phyloP scores from a whole-genome alignment of 2,888 invertebrate genomes.

The Arctia plantaginis region DNA sequence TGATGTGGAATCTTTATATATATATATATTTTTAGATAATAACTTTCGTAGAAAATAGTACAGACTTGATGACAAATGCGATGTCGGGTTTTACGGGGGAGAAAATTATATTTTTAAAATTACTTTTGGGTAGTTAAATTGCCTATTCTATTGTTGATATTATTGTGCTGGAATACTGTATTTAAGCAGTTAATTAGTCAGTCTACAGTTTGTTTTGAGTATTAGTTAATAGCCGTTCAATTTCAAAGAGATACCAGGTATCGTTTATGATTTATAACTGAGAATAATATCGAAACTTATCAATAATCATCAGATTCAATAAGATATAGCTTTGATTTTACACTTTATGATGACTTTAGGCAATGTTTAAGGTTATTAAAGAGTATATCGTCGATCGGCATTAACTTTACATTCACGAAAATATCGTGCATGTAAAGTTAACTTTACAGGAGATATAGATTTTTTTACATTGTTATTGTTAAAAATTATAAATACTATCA shows the following conservation, averaged over 20 bases:
- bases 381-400: not conserved
- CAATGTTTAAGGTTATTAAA: not conserved
- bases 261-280: too few relatives aligned
- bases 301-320: not conserved
- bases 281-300: not conserved
- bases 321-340: not conserved
- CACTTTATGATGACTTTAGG: not conserved
- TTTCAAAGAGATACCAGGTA: not conserved
- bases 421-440: not conserved
- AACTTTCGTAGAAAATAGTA: not conserved
- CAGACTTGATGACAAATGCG: not conserved
- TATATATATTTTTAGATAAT: not conserved
- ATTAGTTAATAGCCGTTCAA: not conserved
- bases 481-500: too few relatives aligned
- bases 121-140: not conserved
- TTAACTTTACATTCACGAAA: too few relatives aligned
- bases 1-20: not conserved
- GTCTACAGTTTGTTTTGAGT: not conserved
- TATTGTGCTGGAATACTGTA: not conserved
- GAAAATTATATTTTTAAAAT: not conserved
- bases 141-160: not conserved
- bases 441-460: too few relatives aligned
- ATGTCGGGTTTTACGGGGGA: not conserved
- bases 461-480: too few relatives aligned
- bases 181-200: not conserved